Base-by-base conservation (phyloP, 1,140 invertebrate species). In the Physella acuta region DNA sequence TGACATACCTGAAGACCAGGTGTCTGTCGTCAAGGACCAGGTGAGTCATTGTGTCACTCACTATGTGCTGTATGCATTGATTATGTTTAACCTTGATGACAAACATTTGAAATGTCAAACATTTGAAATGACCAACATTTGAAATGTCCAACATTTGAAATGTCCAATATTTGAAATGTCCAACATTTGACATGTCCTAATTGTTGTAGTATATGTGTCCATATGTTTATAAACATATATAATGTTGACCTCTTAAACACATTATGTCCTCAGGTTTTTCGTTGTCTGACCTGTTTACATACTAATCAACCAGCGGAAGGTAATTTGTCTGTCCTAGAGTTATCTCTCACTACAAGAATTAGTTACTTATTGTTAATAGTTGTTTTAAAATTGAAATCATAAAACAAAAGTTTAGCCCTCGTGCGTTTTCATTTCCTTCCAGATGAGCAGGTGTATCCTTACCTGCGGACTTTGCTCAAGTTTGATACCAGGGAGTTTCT, bases 401-500 rank as follows among this genome's bases (percentile, higher is more conserved):
- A 44, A 44, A 8, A 44, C 20, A 20, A 44, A 44, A 20, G 8
- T 44, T 44, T 44, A 44, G 39, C 20, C 20, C 8, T 44, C 8
- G 8, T 11, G 8, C 20, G 39, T 44, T 44, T 52, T 30, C 30
- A 33, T 73, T 44, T 56, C 44, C 51, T 64, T 67, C 16, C 56
- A 78, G 85, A 87, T 71, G 93, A 94, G 83, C 85, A 87, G 24
- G 88, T 88, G 17, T 94, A 93, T 87, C 93, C 93, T 0, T 92
- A 93, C 83, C 81, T 95, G 52, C 87, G 92, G 73, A 90, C 92
- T 8, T 85, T 97, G 30, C 86, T 97, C 2, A 88, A 90, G 75
- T 96, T 94, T 81, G 93, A 97, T 79, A 92, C 92, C 0, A 87
- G 91, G 62, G 94, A 95, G 79, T 95, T 95, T 78, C 85, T 97